Base-by-base conservation (phyloP, 2,888 invertebrate species). In the Diabrotica balteata region DNA sequence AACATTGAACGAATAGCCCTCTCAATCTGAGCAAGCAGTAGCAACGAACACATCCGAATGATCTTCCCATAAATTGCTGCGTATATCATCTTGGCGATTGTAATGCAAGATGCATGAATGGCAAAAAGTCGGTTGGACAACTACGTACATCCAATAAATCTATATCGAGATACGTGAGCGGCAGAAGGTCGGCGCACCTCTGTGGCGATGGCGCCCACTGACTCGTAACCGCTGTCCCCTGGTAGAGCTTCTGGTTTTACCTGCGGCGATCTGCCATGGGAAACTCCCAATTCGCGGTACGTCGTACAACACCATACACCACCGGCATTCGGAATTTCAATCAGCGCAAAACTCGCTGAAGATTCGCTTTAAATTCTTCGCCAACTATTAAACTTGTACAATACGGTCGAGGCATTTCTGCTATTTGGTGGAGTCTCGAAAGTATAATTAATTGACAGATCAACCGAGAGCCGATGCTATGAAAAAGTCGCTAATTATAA, bases 121-220 rank as follows among this genome's bases (percentile, higher is more conserved):
- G 59, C 54, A 61, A 59, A 64, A 67, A 64, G 66, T 63, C 59
- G 64, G 64, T 64, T 69, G 68, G 70, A 67, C 72, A 71, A 64
- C 67, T 70, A 72, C 69, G 73, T 72, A 73, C 72, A 69, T 70
- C 71, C 72, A 69, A 75, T 77, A 76, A 77, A 77, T 77, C 75
- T 74, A 68, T 74, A 77, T 77, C 73, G 77, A 72, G 68, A 63
- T 75, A 77, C 79, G 78, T 78, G 79, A 75, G 76, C 75, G 73
- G 74, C 75, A 77, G 78, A 79, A 79, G 79, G 79, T 79, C 79
- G 77, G 74, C 79, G 74, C 79, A 73, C 79, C 80, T 79, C 70
- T 62, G 43, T 65, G 75, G 71, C 70, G 77, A 78, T 78, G 80
- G 79, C 79, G 79, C 79, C 80, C 77, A 77, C 75, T 63, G 69